phyloP scores from a whole-genome alignment of 2,888 invertebrate genomes.

The Dione juno region DNA sequence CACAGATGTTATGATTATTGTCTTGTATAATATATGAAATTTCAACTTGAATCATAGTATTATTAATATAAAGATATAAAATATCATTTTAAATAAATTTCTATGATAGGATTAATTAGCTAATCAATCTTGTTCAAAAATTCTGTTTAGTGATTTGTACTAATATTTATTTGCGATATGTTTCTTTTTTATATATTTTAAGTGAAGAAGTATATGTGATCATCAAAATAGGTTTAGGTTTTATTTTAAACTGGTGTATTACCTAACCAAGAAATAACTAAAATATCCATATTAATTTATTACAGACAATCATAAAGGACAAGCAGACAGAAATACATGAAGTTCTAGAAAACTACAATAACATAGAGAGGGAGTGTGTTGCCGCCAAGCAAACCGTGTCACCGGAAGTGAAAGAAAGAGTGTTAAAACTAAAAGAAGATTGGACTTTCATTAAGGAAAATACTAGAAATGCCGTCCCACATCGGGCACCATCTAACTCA shows the following conservation, averaged over 20 bases:
- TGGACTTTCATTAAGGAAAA: constrained; percentile 65
- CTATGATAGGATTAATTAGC: not conserved
- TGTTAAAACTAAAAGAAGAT: constrained; percentile 43
- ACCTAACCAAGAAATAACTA: not conserved
- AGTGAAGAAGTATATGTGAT: too few species aligned
- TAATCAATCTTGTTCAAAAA: too few species aligned
- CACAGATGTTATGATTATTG: not conserved
- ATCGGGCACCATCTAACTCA: constrained; percentile 31
- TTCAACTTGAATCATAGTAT: not conserved
- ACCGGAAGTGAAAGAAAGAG: constrained; percentile 49
- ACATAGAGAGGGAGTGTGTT: constrained; percentile 81
- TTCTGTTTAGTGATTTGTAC: too few species aligned
- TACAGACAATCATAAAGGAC: constrained; percentile 75
- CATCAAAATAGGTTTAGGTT: too few species aligned
- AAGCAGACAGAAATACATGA: constrained; percentile 85
- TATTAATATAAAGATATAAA: too few species aligned
- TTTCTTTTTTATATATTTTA: too few species aligned
- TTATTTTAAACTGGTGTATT: not conserved
- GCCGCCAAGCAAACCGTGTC: constrained; percentile 76
- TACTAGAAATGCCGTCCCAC: constrained; percentile 52
- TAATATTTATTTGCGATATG: too few species aligned
- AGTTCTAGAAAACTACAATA: constrained; percentile 85
- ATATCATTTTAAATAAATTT: not conserved
- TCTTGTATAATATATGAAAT: not conserved
- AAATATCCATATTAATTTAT: not conserved